Percentiles rank a stretch among this genome's conserved stretches.
Conservation (phyloP, 2,888 invertebrate species). For the Hemicrepidius hirtus region DNA sequence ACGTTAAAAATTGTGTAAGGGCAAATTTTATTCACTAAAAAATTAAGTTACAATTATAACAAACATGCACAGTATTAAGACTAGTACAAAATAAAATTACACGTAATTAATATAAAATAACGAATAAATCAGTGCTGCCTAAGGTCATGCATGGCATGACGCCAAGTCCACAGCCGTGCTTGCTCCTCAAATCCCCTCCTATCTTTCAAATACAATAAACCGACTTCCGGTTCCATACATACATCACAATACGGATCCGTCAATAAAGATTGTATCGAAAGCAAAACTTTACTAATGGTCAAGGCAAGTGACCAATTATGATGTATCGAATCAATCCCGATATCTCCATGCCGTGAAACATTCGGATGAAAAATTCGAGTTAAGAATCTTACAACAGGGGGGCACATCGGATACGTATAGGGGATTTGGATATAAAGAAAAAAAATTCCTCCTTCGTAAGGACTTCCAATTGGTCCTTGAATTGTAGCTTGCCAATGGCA, state of each 20-base stretch:
- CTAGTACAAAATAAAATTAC: no score
- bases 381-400: constrained; percentile 93
- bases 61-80: no score
- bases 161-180: constrained; percentile 92
- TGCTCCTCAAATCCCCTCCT: constrained; percentile 84
- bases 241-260: constrained; percentile 94
- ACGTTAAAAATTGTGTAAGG: no score
- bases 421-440: constrained; percentile 93
- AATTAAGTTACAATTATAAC: no score
- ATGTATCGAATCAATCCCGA: constrained; percentile 95
- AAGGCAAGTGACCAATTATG: constrained; percentile 97
- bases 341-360: constrained; percentile 95
- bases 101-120: no score
- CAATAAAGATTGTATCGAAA: constrained; percentile 90
- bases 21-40: no score
- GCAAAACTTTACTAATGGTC: constrained; percentile 91
- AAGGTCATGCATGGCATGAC: constrained; percentile 88
- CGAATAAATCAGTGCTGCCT: background rate
- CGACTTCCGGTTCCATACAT: constrained; percentile 92
- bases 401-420: constrained; percentile 91
- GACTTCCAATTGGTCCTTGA: constrained; percentile 92
- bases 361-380: constrained; percentile 97
- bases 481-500: constrained; percentile 97
- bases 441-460: constrained; percentile 95
- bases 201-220: constrained; percentile 85